Evolutionary conservation across 2,888 invertebrate genomes (phyloP), one percentile per base, ranked within the genome.

Genomic region (Norana najaformis): DNA sequence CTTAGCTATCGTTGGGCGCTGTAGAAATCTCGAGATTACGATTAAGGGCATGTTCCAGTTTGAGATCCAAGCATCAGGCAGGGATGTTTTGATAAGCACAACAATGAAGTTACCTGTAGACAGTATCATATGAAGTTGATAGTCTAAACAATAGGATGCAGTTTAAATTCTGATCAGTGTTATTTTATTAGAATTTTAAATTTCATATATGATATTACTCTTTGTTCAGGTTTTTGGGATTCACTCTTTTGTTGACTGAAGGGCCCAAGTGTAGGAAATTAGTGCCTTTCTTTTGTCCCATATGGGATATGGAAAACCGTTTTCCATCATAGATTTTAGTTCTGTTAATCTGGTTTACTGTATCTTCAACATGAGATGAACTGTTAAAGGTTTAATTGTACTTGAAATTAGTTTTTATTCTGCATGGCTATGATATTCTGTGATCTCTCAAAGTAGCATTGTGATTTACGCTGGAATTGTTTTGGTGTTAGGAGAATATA

Each of bases 241-340:
- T 47, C 23, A 23, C 23, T 47, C 69, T 30, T 5, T 13, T 69
- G 69, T n/a, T 69, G 30, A 13, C 30, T n/a, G n/a, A 69, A 69
- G 69, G n/a, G n/a, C 69, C 69, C 69, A 69, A 69, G 30, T n/a
- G 69, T 69, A 69, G n/a, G 69, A n/a, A n/a, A 69, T 69, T n/a
- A n/a, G 69, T 69, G 69, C 30, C 69, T 5, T n/a, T 69, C 69
- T 69, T 69, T 30, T n/a, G 1, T 69, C 6, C 69, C n/a, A n/a
- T n/a, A n/a, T 69, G n/a, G n/a, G n/a, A n/a, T n/a, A n/a, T 69
- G n/a, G n/a, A 13, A 69, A 69, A 69, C 69, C n/a, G 18, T 47
- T 47, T 69, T 53, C 53, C 53, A 53, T 18, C 14, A 14, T 47
- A 23, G 47, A 47, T 23, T 47, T 47, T 47, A 69, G 69, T 69